Percentiles rank a stretch among this genome's conserved stretches.
These are phyloP conservation scores for Strongylocentrotus purpuratus DNA, from an alignment of 35 echinoderm and acorn worm species.

Conservation along the genomic window DNA sequence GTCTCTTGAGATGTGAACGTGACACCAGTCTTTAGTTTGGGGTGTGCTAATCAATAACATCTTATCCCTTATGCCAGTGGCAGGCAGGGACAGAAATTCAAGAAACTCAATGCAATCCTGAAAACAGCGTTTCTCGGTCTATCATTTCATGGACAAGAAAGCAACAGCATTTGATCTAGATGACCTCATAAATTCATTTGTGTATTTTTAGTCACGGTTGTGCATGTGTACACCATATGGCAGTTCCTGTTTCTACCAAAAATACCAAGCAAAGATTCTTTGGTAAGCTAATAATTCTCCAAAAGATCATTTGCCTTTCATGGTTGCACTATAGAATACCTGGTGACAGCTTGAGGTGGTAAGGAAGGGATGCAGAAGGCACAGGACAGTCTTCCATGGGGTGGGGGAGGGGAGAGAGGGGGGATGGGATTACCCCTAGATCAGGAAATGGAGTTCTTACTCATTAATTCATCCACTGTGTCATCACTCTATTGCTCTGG, in stretches of 20 bases:
- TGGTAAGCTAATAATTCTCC: slow-evolving; percentile 10
- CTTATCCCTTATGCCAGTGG: background rate
- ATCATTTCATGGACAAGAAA: background rate
- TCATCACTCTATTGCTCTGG: background rate
- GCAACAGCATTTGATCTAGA: background rate
- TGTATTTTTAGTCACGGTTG: background rate
- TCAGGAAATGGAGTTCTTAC: background rate
- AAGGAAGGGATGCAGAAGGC: background rate
- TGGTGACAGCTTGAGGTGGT: background rate
- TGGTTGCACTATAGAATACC: background rate
- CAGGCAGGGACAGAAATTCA: background rate
- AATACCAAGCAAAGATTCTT: slow-evolving; percentile 1
- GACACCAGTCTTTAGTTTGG: slow-evolving; percentile 16
- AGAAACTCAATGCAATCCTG: background rate
- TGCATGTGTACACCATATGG: slow-evolving; percentile 9
- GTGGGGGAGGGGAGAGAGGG: background rate
- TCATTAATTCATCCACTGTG: background rate
- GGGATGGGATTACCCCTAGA: background rate
- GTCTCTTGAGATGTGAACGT: slow-evolving; percentile 16
- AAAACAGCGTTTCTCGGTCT: background rate
- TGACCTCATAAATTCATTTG: slow-evolving; percentile 12
- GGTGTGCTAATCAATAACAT: slow-evolving; percentile 17
- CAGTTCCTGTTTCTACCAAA: background rate
- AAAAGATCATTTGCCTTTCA: slow-evolving; percentile 12
- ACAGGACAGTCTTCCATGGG: background rate